Base-by-base conservation (phyloP, 2,113 vertebrate genomes). In the Leucosticte australis region DNA sequence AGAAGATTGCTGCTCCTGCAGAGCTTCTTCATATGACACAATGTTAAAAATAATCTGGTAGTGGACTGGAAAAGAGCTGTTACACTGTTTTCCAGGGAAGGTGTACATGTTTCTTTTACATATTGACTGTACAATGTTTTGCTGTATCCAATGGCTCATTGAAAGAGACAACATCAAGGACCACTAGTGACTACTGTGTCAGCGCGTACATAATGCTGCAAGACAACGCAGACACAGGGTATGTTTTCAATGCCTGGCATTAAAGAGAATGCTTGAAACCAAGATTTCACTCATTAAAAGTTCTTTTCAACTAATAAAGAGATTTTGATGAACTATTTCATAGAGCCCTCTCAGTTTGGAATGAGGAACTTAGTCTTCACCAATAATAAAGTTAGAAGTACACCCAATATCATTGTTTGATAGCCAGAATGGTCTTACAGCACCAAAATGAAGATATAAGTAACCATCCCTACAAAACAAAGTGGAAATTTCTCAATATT, bases 161-260 rank as follows among this genome's bases (percentile, higher is more conserved):
- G 47, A 31, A 84, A 70, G 26, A 56, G 33, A 30, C 6, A 27
- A 46, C 17, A 71, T 28, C 55, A n/a, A 41, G 44, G 65, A 76
- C 15, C 56, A 39, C 30, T 14, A 17, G 19, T 7, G 11, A 42
- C 37, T 27, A 19, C 12, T 0, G 0, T 2, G 21, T 47, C 64
- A 70, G 71, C 4, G 1, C 1, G 8, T 33, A 39, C 46, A 21
- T n/a, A 75, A 57, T 3, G 12, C 19, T 76, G 57, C 41, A 35
- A 35, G 2, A 18, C 50, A 71, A 47, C 28, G 26, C 59, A 55
- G 50, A 30, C 4, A 15, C 11, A 21, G 31, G 6, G 31, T 8
- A 7, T 2, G 16, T 27, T 88, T 79, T 55, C 42, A 59, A 27
- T 6, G 41, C 1, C 3, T 1, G 10, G 31, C 21, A 33, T 87